Evolutionary conservation across 2,113 vertebrate genomes (phyloP).

Genomic region (Anthoscopus minutus): DNA sequence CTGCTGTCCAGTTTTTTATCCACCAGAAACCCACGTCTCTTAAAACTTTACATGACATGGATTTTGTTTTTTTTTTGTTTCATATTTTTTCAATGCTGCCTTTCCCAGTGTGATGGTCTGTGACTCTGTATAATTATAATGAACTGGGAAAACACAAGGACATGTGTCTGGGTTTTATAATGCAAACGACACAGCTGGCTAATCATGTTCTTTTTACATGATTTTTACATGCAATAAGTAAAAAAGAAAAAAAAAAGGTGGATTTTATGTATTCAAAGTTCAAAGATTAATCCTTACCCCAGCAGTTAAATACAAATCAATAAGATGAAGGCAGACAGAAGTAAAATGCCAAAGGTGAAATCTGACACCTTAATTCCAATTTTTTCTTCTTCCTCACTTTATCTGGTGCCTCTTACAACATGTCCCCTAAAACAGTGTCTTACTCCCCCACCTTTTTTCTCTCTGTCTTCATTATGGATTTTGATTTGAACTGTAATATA

Average conservation of each 20-base stretch:
- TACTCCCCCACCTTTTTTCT: not conserved
- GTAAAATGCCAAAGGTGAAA: not conserved
- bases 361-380: not conserved
- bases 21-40: not conserved
- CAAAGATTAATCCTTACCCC: not conserved
- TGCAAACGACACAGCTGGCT: not conserved
- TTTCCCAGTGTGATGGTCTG: not conserved
- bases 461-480: not conserved
- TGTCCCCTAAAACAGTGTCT: not conserved
- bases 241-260: not conserved
- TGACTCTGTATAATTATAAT: not conserved
- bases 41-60: not conserved
- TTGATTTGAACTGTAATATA: conserved; percentile 20
- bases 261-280: not conserved
- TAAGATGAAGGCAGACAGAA: not conserved
- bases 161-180: not conserved
- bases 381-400: not conserved
- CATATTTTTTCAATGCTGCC: not conserved
- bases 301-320: not conserved
- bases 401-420: not conserved
- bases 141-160: not conserved
- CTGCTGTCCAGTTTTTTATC: not conserved
- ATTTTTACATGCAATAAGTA: not conserved
- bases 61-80: not conserved
- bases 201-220: not conserved